Evolutionary conservation across 2,113 vertebrate genomes (phyloP).

Genomic region (Platysteira castanea): DNA sequence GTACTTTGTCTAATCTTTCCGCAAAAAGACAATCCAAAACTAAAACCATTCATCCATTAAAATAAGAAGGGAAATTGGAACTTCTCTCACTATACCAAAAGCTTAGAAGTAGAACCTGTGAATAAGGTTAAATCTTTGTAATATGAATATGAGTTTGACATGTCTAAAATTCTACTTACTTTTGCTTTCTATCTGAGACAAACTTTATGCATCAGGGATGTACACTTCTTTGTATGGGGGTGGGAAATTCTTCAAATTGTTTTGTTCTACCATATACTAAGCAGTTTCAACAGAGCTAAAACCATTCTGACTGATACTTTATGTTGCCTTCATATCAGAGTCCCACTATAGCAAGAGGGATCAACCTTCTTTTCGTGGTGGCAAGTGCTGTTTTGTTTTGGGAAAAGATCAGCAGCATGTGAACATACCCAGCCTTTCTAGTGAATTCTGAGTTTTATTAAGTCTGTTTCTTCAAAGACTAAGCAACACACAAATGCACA

Average conservation of each 20-base stretch:
- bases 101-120: neutral
- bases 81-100: neutral
- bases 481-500: neutral
- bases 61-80: neutral
- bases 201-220: neutral
- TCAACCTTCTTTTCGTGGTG: neutral
- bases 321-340: neutral
- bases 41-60: neutral
- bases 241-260: neutral
- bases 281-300: neutral
- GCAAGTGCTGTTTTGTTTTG: neutral
- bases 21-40: neutral
- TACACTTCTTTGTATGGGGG: neutral
- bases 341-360: rapidly evolving
- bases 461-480: neutral
- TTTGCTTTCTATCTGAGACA: neutral
- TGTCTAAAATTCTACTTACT: neutral
- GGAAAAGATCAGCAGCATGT: neutral
- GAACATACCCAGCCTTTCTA: neutral
- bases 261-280: neutral
- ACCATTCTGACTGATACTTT: neutral
- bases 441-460: neutral
- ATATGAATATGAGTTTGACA: rapidly evolving
- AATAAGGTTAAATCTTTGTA: neutral
- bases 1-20: neutral